A percentile compares a stretch with the other conserved stretches of the same genome.
Evolutionary conservation across 2,797 vertebrate species (phyloP).

Genomic region (Sebastes taczanowskii): DNA sequence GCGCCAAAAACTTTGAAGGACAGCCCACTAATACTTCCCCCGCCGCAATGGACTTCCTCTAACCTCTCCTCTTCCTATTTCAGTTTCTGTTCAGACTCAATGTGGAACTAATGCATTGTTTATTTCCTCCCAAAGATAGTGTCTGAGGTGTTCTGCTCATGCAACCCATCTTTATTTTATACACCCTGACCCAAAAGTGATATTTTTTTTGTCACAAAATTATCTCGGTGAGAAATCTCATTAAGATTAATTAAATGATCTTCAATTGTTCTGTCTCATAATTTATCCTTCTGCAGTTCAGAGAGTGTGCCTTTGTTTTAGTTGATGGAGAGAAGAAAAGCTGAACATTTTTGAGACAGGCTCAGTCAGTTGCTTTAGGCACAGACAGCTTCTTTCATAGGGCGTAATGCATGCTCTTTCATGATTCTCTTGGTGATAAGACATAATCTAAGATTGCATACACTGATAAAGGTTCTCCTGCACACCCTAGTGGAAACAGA

Average conservation of each 20-base stretch:
- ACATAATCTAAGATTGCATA: slow-evolving; percentile 69
- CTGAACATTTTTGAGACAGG: slow-evolving; percentile 41
- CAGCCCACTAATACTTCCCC: slow-evolving; percentile 59
- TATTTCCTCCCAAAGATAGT: slow-evolving; percentile 73
- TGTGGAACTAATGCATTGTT: slow-evolving; percentile 79
- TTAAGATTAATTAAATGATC: not conserved
- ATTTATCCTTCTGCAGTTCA: slow-evolving; percentile 10
- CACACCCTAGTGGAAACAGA: slow-evolving; percentile 72
- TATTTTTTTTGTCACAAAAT: not conserved
- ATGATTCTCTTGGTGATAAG: slow-evolving; percentile 67
- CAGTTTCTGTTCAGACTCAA: slow-evolving; percentile 74
- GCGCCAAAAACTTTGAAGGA: not conserved
- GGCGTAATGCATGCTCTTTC: slow-evolving; percentile 71
- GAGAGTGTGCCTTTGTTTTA: slow-evolving; percentile 27
- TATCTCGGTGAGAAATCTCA: not conserved
- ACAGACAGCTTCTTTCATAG: slow-evolving; percentile 61
- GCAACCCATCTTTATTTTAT: slow-evolving; percentile 67
- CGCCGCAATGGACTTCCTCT: slow-evolving; percentile 63
- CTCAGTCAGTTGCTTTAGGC: slow-evolving; percentile 62
- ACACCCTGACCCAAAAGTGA: not conserved
- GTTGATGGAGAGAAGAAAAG: slow-evolving; percentile 50
- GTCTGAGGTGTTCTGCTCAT: slow-evolving; percentile 64
- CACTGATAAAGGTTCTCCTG: slow-evolving; percentile 74
- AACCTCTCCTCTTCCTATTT: slow-evolving; percentile 55
- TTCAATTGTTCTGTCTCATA: not conserved